Conservation (phyloP, 2,797 vertebrate species). For the Microctenopoma steveboyesi region DNA sequence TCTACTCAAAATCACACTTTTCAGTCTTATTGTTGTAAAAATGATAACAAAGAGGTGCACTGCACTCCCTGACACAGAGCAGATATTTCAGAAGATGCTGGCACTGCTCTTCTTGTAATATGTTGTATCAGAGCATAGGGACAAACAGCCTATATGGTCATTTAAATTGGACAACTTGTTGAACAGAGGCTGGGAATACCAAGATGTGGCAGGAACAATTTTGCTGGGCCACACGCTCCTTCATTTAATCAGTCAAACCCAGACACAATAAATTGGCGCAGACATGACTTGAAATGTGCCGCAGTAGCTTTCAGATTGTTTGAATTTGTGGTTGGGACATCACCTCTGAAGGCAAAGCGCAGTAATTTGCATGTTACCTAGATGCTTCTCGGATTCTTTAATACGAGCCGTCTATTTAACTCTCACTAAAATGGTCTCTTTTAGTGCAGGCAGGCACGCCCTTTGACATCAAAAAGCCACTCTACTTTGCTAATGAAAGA, state of each 20-base stretch:
- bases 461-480: conserved; percentile 45
- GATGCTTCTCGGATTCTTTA: conserved; percentile 27
- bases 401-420: conserved; percentile 36
- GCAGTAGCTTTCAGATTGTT: conserved; percentile 40
- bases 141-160: not conserved
- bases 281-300: conserved; percentile 50
- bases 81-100: not conserved
- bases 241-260: conserved; percentile 66
- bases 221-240: conserved; percentile 31
- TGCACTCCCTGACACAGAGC: not conserved
- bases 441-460: conserved; percentile 26
- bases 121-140: not conserved
- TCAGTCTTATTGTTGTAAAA: not conserved
- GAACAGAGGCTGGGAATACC: conserved; percentile 27
- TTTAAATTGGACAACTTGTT: not conserved
- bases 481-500: conserved; percentile 42
- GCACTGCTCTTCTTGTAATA: too few relatives aligned
- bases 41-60: not conserved
- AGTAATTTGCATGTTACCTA: conserved; percentile 28
- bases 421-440: conserved; percentile 5
- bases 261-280: conserved; percentile 49
- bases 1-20: not conserved
- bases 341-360: conserved; percentile 24
- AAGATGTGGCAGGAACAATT: conserved; percentile 54
- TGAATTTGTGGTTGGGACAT: conserved; percentile 23